phyloP scores from a whole-genome alignment of 1,140 invertebrate genomes.

The Brachionus koreanus region DNA sequence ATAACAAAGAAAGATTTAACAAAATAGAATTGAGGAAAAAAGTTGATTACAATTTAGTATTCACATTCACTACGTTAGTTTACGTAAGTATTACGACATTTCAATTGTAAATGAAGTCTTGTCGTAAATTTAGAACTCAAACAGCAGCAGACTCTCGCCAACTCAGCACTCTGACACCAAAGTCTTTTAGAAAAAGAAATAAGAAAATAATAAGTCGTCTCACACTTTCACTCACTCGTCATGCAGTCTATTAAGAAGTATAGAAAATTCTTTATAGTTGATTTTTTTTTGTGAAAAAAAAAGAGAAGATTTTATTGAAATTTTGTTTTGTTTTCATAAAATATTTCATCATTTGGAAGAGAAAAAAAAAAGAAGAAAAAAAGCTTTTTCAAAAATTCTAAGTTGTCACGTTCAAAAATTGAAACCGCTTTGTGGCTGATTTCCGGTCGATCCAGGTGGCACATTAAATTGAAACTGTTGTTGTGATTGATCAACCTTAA shows the following conservation, averaged over 20 bases:
- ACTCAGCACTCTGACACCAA: background rate
- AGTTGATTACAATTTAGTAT: background rate
- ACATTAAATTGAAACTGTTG: conserved; percentile 44
- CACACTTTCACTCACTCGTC: background rate
- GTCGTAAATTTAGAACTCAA: background rate
- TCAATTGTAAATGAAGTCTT: background rate
- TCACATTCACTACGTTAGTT: conserved; percentile 40
- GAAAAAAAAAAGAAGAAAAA: conserved; percentile 20
- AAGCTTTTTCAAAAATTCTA: background rate
- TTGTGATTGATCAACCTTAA: background rate
- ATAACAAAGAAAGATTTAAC: background rate
- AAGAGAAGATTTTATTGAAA: conserved; percentile 27
- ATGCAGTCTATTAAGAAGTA: background rate
- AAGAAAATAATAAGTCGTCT: background rate
- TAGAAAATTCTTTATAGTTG: background rate
- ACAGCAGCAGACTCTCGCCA: conserved; percentile 30
- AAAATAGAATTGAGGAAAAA: background rate
- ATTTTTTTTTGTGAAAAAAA: background rate
- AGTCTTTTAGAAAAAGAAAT: background rate
- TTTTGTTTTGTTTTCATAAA: conserved; percentile 16
- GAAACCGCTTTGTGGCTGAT: conserved; percentile 32
- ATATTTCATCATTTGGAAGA: background rate
- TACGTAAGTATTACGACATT: conserved; percentile 4
- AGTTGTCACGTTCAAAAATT: conserved; percentile 16
- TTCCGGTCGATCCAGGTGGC: background rate